These are phyloP conservation scores for Acrocephalus arundinaceus DNA, from an alignment of 2,113 vertebrate genomes.

Conservation along the genomic window DNA sequence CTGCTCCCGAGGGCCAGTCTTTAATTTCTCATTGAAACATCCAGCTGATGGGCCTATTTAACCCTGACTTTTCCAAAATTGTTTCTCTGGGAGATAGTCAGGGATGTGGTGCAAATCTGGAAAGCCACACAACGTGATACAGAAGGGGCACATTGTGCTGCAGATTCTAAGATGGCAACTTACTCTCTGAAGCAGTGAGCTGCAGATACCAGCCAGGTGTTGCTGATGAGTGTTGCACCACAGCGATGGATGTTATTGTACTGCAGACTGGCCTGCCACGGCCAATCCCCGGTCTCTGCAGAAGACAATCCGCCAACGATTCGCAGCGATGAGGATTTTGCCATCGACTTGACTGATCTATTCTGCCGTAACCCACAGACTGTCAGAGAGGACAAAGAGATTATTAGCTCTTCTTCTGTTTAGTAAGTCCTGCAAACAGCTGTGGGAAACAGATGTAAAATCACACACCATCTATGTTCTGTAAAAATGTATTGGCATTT, in stretches of 20 bases:
- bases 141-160: background rate
- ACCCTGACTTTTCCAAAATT: background rate
- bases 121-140: background rate
- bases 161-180: constrained; percentile 24
- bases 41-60: background rate
- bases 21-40: background rate
- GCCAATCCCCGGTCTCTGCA: constrained; percentile 82
- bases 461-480: background rate
- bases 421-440: background rate
- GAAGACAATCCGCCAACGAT: constrained; percentile 82
- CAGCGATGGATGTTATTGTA: constrained; percentile 80
- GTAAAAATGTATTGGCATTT: background rate
- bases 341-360: constrained; percentile 51
- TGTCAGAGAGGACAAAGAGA: constrained; percentile 40
- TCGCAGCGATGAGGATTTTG: constrained; percentile 41
- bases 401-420: background rate
- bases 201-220: constrained; percentile 88
- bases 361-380: constrained; percentile 73
- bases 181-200: constrained; percentile 86
- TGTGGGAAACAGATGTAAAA: background rate
- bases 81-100: background rate
- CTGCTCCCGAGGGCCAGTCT: background rate
- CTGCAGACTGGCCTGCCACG: constrained; percentile 93
- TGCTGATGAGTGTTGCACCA: constrained; percentile 87
- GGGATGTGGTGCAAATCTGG: background rate